These are phyloP conservation scores for Labeo calbasu DNA, from an alignment of 2,797 vertebrate species.

Conservation along the genomic window DNA sequence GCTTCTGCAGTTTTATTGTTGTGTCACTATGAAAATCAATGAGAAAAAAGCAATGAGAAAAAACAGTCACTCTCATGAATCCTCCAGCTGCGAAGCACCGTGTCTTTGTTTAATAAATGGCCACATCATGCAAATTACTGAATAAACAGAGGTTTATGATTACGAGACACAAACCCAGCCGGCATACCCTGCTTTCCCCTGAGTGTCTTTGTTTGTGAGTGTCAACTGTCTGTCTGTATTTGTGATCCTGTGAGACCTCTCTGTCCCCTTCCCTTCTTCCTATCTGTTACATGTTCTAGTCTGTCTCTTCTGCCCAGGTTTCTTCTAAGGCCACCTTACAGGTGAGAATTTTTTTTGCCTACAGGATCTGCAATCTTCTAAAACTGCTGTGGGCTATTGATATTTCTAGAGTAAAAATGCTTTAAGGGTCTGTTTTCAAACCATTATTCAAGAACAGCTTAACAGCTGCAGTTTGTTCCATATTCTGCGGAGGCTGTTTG, in stretches of 20 bases:
- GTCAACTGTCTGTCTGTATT: conserved; percentile 39
- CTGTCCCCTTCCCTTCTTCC: conserved; percentile 47
- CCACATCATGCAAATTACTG: not conserved
- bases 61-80: not conserved
- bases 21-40: not conserved
- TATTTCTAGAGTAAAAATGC: not conserved
- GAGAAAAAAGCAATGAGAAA: too few relatives aligned
- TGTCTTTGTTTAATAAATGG: conserved; percentile 16
- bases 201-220: conserved; percentile 36
- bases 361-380: not conserved
- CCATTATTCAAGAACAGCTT: not conserved
- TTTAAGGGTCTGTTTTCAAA: not conserved
- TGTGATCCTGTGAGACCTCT: conserved; percentile 54
- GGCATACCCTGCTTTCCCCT: not conserved
- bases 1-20: not conserved
- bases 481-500: not conserved
- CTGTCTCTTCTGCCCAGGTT: conserved; percentile 69
- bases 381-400: not conserved
- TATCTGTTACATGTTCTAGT: conserved; percentile 56
- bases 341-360: conserved; percentile 70
- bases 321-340: conserved; percentile 69
- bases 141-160: conserved; percentile 1
- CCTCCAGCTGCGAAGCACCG: not conserved
- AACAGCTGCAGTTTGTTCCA: not conserved
- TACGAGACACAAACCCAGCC: not conserved